Percentiles rank a stretch among this genome's conserved stretches.
phyloP scores from a whole-genome alignment of 2,888 invertebrate species.

The Lochmaea crataegi region DNA sequence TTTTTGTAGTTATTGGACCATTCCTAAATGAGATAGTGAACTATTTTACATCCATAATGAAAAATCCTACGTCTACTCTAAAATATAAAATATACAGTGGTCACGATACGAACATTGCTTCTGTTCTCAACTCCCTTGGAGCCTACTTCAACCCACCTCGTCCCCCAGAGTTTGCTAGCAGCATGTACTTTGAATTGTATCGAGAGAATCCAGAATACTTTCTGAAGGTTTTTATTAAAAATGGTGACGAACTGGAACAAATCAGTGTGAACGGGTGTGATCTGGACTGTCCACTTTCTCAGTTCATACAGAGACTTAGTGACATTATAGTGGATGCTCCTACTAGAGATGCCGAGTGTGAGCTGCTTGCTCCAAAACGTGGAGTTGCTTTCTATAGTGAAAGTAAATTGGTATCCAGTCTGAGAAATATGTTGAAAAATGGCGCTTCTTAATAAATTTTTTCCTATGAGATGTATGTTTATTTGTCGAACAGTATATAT shows the following conservation, averaged over 20 bases:
- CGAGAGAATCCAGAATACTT: background rate
- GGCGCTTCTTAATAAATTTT: background rate
- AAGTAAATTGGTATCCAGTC: background rate
- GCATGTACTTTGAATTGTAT: constrained; percentile 69
- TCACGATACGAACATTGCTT: constrained; percentile 23
- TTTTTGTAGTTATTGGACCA: constrained; percentile 63
- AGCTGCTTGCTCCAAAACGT: background rate
- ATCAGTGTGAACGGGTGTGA: constrained; percentile 7
- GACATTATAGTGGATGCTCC: background rate
- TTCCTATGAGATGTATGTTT: no score
- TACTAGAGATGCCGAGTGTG: background rate
- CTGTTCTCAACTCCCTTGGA: constrained; percentile 18
- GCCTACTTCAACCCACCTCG: constrained; percentile 4
- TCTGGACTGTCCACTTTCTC: background rate
- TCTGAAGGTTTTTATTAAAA: constrained; percentile 3
- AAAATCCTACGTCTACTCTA: constrained; percentile 5
- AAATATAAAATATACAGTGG: constrained; percentile 26
- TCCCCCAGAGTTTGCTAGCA: constrained; percentile 21
- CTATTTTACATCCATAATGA: constrained; percentile 16
- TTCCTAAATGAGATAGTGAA: constrained; percentile 15
- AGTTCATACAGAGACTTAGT: background rate
- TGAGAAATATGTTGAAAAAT: background rate
- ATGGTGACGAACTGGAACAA: background rate
- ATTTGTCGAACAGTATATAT: no score
- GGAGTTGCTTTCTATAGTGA: no score